phyloP scores from a whole-genome alignment of 1,140 invertebrate genomes.

The Eueides isabella region DNA sequence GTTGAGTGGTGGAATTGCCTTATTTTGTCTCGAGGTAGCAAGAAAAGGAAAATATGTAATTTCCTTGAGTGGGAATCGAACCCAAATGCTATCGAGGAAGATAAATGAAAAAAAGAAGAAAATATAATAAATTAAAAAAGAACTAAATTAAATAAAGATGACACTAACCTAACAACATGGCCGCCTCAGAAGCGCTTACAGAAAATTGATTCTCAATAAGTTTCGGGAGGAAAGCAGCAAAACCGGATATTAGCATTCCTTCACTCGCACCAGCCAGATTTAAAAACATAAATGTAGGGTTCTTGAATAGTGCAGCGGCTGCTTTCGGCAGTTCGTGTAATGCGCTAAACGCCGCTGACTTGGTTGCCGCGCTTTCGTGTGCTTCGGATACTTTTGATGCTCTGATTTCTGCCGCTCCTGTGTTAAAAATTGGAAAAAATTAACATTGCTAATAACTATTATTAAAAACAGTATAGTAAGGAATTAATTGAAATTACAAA shows the following conservation, averaged over 20 bases:
- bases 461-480: too few species aligned
- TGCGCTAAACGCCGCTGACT: constrained; percentile 83
- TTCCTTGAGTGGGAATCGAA: too few species aligned
- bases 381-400: constrained; percentile 87
- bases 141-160: not conserved
- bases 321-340: constrained; percentile 86
- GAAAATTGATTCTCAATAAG: constrained; percentile 93
- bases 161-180: constrained; percentile 87
- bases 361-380: constrained; percentile 80
- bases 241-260: constrained; percentile 89
- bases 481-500: too few species aligned
- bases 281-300: constrained; percentile 91
- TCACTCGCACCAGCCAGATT: constrained; percentile 91
- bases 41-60: too few species aligned
- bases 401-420: constrained; percentile 86
- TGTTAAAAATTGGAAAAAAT: not conserved
- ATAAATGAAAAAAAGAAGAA: not conserved
- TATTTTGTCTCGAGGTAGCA: too few species aligned
- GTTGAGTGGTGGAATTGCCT: too few species aligned
- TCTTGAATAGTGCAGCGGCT: constrained; percentile 85
- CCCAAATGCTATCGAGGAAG: too few species aligned
- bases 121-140: not conserved
- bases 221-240: constrained; percentile 92
- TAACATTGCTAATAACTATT: too few species aligned
- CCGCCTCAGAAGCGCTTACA: constrained; percentile 87